Evolutionary conservation across 1,140 invertebrate species (phyloP), one percentile per base, ranked within the genome.

Genomic region (Neoseiulus cucumeris): DNA sequence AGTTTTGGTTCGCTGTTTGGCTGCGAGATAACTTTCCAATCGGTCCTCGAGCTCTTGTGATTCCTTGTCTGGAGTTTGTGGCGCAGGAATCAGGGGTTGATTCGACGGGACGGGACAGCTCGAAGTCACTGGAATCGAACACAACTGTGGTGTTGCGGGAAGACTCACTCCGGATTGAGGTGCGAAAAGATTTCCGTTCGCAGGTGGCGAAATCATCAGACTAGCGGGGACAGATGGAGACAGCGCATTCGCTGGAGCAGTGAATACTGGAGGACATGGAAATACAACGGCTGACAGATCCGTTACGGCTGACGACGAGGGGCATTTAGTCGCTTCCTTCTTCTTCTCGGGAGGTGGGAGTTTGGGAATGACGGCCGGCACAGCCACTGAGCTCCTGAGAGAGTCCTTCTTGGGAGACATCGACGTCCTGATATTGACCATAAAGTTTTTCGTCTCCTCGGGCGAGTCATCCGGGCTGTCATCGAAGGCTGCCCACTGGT

Each of bases 401-500:
- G 51, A 20, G 33, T 59, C 51, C 2, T 17, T 33, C 1, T n/a
- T 59, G 12, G 25, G 14, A n/a, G 51, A 25, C 14, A 33, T 29
- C 25, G 51, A 59, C 4, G 45, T 47, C 22, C 33, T 59, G 14
- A 59, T 59, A 25, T 59, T 59, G 17, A 59, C 14, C 14, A 20
- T 59, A 2, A 59, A 14, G 17, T 59, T 59, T 20, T 59, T 59
- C 33, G 25, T 33, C 4, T 59, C 22, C 22, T 59, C 51, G 12
- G 51, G 51, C n/a, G 51, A 59, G 5, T 59, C 51, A 20, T 59
- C 51, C 17, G 51, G 51, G 22, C 51, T 59, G 12, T 59, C 51
- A 9, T 59, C 51, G 22, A 59, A 59, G 6, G 51, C 51, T 2
- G 25, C 2, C 51, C 51, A 59, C 17, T 9, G 33, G 4, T 39